Conservation (phyloP, 2,888 invertebrate species). For the Calameuta filiformis region DNA sequence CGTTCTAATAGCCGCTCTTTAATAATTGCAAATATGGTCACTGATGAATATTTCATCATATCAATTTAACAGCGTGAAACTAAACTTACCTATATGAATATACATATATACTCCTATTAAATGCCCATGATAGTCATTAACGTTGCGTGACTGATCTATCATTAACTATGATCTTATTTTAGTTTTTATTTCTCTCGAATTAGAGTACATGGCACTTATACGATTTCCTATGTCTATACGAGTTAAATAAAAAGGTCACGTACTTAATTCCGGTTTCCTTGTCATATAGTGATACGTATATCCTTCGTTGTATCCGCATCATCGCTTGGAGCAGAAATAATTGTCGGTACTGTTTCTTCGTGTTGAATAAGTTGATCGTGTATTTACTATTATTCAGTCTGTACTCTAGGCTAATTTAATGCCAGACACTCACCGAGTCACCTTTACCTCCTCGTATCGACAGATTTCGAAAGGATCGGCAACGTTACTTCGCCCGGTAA, state of each 20-base stretch:
- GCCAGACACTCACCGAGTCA: not conserved
- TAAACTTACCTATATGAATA: not conserved
- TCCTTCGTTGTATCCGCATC: not conserved
- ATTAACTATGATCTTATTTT: not conserved
- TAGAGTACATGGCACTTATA: not conserved
- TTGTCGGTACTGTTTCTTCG: not conserved
- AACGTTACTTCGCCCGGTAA: not conserved
- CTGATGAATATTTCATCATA: not conserved
- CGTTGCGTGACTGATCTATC: constrained; percentile 1
- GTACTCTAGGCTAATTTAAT: not conserved
- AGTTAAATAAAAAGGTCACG: not conserved
- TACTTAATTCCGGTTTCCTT: not conserved
- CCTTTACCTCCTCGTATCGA: constrained; percentile 2
- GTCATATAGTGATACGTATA: not conserved
- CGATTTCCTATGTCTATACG: not conserved
- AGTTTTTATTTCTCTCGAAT: not conserved
- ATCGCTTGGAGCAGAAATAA: not conserved
- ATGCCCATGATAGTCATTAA: not conserved
- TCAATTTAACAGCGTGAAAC: not conserved
- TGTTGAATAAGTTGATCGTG: not conserved
- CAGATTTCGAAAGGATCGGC: not conserved
- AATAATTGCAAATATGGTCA: no score
- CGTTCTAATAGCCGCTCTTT: no score
- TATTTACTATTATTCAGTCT: not conserved
- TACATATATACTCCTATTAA: not conserved